Evolutionary conservation across 2,888 invertebrate genomes (phyloP), one percentile per base, ranked within the genome.

Genomic region (Drosophila aldrichi): DNA sequence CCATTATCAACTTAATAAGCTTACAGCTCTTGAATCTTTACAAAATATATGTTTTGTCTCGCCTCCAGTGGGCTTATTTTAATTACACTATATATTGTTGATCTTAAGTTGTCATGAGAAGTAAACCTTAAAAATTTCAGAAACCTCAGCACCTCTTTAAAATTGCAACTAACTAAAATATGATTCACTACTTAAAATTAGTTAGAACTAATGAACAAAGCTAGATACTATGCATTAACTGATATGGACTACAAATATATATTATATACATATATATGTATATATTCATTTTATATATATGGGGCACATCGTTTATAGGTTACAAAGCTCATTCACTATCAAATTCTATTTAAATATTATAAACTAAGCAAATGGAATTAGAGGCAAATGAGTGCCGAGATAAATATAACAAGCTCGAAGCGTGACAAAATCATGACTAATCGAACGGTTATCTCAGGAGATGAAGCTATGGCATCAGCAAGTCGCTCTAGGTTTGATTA

Each of bases 201-300:
- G 25, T 29, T 48, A n/a, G 46, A 48, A 48, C 48, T 48, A 38
- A 52, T 20, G 20, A 20, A 16, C 25, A 16, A n/a, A 16, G 51
- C 20, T 14, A 14, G 16, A 12, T 20, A 20, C 2, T 12, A 14
- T 20, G 34, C 14, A 49, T 16, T 36, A 22, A 16, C 20, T 52
- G 18, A 52, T 36, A 22, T 22, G 51, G 16, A 14, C 0, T 34
- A 0, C 14, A 20, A 52, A 36, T 16, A 52, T 14, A 20, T 18
- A 6, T 25, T 5, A 25, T 25, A 25, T 5, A 25, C 25, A 25
- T 25, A 25, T 40, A 7, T 40, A 2, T 14, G 8, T 7, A 20
- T 51, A 20, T 52, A 36, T 48, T n/a, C n/a, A n/a, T n/a, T n/a
- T n/a, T 14, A 14, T 7, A 20, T 51, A 20, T 52, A 36, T 48